Percentiles rank a stretch among this genome's conserved stretches.
Evolutionary conservation across 2,888 invertebrate species (phyloP).

Genomic region (Andricus quercusramuli): DNA sequence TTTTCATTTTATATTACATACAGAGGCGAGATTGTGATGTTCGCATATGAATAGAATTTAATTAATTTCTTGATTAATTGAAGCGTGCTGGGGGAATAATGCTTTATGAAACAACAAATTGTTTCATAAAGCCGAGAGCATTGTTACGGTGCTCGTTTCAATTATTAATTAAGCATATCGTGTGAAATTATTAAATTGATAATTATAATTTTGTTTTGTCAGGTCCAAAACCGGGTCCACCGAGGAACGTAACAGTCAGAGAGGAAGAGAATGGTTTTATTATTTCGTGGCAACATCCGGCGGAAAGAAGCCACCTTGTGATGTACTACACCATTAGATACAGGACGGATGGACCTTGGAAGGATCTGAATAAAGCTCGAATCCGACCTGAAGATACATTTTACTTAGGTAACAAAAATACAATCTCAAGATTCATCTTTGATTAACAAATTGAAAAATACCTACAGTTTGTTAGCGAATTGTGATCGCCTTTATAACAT

Average conservation of each 20-base stretch:
- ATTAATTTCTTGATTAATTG: slow-evolving; percentile 34
- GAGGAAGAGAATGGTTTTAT: slow-evolving; percentile 94
- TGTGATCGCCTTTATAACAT: not conserved
- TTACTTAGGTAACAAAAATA: slow-evolving; percentile 85
- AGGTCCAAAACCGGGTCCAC: slow-evolving; percentile 96
- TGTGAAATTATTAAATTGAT: not conserved
- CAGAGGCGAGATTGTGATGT: not conserved
- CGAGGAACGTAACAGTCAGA: slow-evolving; percentile 93
- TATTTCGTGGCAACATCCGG: slow-evolving; percentile 93
- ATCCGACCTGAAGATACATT: slow-evolving; percentile 94
- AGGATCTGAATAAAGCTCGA: slow-evolving; percentile 91
- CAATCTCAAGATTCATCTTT: slow-evolving; percentile 40
- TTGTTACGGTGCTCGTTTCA: not conserved
- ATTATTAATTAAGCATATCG: slow-evolving; percentile 10
- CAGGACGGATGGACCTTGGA: slow-evolving; percentile 93
- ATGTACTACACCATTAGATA: slow-evolving; percentile 96
- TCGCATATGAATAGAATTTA: slow-evolving; percentile 18
- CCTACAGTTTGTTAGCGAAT: not conserved
- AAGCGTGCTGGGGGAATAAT: slow-evolving; percentile 8
- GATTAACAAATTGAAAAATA: not conserved
- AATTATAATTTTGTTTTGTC: slow-evolving; percentile 48
- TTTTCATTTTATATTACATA: not conserved
- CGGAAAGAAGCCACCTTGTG: slow-evolving; percentile 89
- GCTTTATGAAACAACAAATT: slow-evolving; percentile 30
- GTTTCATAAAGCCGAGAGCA: not conserved